A percentile compares a stretch with the other conserved stretches of the same genome.
Conservation (phyloP, 2,888 invertebrate species). For the Platycheirus albimanus region DNA sequence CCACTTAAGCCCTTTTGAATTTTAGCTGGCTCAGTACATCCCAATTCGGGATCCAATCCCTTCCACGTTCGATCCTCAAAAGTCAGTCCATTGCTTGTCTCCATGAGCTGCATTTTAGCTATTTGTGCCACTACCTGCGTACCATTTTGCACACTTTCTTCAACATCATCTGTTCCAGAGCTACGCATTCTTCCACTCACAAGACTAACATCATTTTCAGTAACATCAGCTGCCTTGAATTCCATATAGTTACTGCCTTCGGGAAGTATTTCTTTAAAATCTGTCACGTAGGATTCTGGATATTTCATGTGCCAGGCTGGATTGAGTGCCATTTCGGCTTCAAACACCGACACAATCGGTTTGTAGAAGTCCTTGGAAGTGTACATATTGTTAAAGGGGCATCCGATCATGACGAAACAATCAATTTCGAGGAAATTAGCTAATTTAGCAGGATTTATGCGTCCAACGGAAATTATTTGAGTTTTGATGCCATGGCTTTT, state of each 20-base stretch:
- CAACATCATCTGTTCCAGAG: conserved; percentile 43
- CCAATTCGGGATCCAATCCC: conserved; percentile 92
- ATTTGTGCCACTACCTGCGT: conserved; percentile 79
- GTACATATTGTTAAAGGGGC: conserved; percentile 94
- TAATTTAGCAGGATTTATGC: conserved; percentile 96
- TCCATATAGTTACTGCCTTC: conserved; percentile 84
- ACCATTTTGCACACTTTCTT: conserved; percentile 67
- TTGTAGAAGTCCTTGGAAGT: conserved; percentile 93
- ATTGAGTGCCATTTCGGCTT: conserved; percentile 93
- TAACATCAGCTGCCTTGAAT: conserved; percentile 83
- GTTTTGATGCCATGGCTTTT: conserved; percentile 91
- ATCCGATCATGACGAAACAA: conserved; percentile 94
- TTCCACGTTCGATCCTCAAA: conserved; percentile 89
- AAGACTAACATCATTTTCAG: conserved; percentile 87
- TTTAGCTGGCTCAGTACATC: conserved; percentile 87
- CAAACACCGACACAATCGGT: conserved; percentile 95
- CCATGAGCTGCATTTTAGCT: conserved; percentile 79
- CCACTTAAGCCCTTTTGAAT: conserved; percentile 90
- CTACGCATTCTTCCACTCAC: conserved; percentile 88
- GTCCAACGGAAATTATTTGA: conserved; percentile 96
- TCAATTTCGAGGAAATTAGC: conserved; percentile 97
- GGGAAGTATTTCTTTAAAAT: conserved; percentile 89
- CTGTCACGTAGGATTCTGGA: conserved; percentile 86
- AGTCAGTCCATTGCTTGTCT: conserved; percentile 78
- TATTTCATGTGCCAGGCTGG: conserved; percentile 83